Evolutionary conservation across 2,113 vertebrate genomes (phyloP).

Genomic region (Geococcyx californianus): DNA sequence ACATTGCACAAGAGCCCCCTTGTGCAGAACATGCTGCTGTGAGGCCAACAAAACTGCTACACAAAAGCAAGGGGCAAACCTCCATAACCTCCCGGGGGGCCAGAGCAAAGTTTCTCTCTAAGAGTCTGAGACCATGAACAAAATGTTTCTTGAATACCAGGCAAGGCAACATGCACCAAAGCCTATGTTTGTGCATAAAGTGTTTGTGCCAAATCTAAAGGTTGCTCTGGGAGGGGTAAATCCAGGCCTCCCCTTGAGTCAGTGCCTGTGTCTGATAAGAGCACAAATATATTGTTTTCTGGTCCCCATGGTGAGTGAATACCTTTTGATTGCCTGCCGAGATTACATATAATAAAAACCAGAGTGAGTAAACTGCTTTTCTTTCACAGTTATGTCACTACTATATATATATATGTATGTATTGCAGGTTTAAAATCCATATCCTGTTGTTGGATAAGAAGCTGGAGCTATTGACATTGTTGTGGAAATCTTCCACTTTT

Average conservation of each 20-base stretch:
- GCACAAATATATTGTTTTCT: slow-evolving; percentile 4
- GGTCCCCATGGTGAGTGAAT: background rate
- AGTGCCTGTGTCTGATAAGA: background rate
- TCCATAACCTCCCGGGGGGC: accelerated
- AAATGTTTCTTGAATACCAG: background rate
- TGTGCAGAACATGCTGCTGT: background rate
- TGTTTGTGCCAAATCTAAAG: background rate
- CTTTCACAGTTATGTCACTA: slow-evolving; percentile 7
- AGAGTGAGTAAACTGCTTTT: slow-evolving; percentile 8
- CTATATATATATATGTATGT: background rate
- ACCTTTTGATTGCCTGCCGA: slow-evolving; percentile 12
- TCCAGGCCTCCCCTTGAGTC: background rate
- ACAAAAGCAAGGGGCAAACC: background rate
- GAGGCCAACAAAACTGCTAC: background rate
- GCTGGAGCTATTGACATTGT: background rate
- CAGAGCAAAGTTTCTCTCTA: background rate
- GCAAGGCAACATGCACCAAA: background rate
- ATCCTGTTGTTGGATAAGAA: background rate
- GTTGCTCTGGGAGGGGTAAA: background rate
- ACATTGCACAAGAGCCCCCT: background rate
- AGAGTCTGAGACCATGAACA: background rate
- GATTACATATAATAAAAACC: slow-evolving; percentile 16
- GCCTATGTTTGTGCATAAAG: background rate
- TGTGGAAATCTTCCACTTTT: background rate
- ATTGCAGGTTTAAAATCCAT: background rate